Evolutionary conservation across 37 sponge, comb jelly and placozoan species (phyloP).

Genomic region (Crambe crambe): DNA sequence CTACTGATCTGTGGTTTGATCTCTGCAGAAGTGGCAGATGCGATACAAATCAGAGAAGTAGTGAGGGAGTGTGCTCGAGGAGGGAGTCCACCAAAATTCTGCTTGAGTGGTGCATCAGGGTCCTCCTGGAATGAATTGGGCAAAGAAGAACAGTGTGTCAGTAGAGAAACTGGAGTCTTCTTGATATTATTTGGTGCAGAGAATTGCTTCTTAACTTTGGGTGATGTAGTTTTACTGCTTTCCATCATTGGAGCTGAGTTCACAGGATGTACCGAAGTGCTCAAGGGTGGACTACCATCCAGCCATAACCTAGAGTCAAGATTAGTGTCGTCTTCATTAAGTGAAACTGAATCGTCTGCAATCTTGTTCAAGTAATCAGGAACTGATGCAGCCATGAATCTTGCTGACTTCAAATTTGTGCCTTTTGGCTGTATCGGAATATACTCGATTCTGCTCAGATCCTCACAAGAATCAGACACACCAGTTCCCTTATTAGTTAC

Average conservation of each 20-base stretch:
- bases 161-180: no score
- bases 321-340: neutral
- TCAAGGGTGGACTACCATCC: constrained; percentile 31
- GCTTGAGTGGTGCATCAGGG: no score
- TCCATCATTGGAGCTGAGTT: no score
- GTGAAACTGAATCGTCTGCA: neutral
- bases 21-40: no score
- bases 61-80: no score
- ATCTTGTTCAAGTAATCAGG: constrained; percentile 10
- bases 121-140: neutral
- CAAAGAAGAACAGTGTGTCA: neutral
- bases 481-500: neutral
- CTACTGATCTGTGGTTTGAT: no score
- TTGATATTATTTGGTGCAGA: no score
- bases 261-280: no score
- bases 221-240: no score
- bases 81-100: neutral
- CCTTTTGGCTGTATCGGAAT: neutral
- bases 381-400: neutral
- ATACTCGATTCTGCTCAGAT: neutral
- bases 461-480: neutral
- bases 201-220: no score
- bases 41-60: no score
- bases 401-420: neutral
- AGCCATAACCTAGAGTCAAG: constrained; percentile 4